Evolutionary conservation across 53 echinoderm and acorn worm species (phyloP), one percentile per base, ranked within the genome.

Genomic region (Echinarachnius parma): DNA sequence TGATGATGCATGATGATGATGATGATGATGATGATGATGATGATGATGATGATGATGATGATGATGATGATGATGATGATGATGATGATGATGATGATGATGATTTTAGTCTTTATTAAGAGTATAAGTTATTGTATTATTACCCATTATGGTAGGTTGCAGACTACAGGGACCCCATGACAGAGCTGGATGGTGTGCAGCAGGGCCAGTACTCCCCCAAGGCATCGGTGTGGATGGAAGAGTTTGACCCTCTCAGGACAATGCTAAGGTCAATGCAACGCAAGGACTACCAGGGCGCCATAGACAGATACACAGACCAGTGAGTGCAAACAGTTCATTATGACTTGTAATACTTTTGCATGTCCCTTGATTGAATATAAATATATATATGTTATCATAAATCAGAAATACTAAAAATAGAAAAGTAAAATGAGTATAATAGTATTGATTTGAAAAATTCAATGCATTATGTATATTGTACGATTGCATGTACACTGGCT

Each of bases 131-230:
- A n/a, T n/a, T n/a, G n/a, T n/a, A n/a, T n/a, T n/a, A n/a, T 4
- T 18, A 10, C 4, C 52, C 52, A 8, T 67, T 24, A n/a, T 20
- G 16, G 2, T 26, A 89, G 94, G 86, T 93, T 25, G 86, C 89
- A 1, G 84, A 90, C 47, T 91, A 87, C 66, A 87, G 87, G 30
- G 77, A 85, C 46, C 96, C 96, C 0, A 61, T 82, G 49, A 87
- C 80, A 1, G 88, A 91, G 49, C 59, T 77, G 53, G 86, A 86
- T n/a, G 91, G 88, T 9, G 75, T 98, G 3, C 90, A 91, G 70
- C 88, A 98, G 46, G 98, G 98, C 15, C 79, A 82, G 50, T 98
- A 91, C 61, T 77, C 83, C 0, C 98, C 88, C 21, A 98, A 91
- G 52, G 49, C 98, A 11, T 66, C 82, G 18, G 52, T 98, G 3